These are phyloP conservation scores for Aricia agestis DNA, from an alignment of 1,140 invertebrate genomes.

Conservation along the genomic window DNA sequence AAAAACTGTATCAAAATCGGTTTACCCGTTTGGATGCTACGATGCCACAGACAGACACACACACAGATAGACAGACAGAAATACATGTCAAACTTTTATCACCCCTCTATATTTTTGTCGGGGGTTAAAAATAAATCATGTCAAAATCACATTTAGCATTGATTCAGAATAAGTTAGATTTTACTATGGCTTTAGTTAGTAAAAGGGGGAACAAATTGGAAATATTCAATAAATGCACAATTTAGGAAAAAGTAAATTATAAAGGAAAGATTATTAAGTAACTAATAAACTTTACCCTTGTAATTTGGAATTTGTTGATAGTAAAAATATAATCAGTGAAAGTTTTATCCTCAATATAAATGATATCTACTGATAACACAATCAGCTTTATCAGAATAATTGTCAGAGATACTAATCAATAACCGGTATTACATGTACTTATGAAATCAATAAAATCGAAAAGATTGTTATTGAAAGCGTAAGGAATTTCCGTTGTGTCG, in stretches of 20 bases:
- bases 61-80: too few species aligned
- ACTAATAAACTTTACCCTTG: not conserved
- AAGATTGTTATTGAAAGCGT: not conserved
- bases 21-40: too few species aligned
- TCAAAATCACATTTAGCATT: not conserved
- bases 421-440: not conserved
- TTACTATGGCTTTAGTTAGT: too few species aligned
- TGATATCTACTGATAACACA: not conserved
- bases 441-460: not conserved
- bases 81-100: too few species aligned
- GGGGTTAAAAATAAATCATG: not conserved
- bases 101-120: too few species aligned
- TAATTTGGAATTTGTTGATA: not conserved
- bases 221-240: too few species aligned
- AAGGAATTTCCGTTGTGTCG: too few species aligned
- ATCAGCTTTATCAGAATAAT: slow-evolving; percentile 11
- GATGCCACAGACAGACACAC: too few species aligned
- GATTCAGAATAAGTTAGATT: not conserved
- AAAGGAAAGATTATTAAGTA: not conserved
- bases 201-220: too few species aligned
- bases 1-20: too few species aligned
- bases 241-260: too few species aligned
- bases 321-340: not conserved
- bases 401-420: not conserved
- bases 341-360: not conserved